Evolutionary conservation across 2,888 invertebrate genomes (phyloP).

Genomic region (Koerneria pararmatus): DNA sequence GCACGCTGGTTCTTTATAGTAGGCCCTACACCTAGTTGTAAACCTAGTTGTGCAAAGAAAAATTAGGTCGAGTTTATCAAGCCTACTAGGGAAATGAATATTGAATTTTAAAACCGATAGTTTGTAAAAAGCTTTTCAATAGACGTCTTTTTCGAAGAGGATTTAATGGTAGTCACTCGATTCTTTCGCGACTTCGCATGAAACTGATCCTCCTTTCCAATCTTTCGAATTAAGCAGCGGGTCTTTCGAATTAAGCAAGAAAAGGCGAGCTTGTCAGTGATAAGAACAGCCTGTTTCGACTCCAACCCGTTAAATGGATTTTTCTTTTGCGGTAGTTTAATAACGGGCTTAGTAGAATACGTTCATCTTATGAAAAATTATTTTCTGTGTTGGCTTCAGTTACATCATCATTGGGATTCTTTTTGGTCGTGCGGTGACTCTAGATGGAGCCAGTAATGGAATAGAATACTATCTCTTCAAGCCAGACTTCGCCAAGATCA

Average conservation of each 20-base stretch:
- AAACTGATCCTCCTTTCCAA: too few species aligned
- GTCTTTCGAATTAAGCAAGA: too few species aligned
- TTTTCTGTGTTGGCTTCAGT: not conserved
- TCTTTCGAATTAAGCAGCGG: too few species aligned
- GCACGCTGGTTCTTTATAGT: not conserved
- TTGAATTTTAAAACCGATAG: too few species aligned
- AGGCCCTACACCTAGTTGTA: not conserved
- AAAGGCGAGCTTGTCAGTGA: too few species aligned
- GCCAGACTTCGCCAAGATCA: constrained; percentile 30
- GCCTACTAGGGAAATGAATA: too few species aligned
- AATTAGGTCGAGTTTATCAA: too few species aligned
- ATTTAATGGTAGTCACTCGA: too few species aligned
- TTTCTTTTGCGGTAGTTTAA: not conserved
- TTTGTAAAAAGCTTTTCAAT: too few species aligned
- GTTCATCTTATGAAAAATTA: not conserved
- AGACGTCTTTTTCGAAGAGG: too few species aligned
- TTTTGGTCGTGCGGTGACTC: constrained; percentile 36
- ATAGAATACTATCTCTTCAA: constrained; percentile 35
- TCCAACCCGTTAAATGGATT: not conserved
- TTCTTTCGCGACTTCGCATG: too few species aligned
- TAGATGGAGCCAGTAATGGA: constrained; percentile 36
- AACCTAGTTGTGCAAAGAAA: constrained; percentile 1
- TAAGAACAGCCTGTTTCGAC: too few species aligned
- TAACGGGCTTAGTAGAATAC: constrained; percentile 26
- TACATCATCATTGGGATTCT: constrained; percentile 37